Conservation (phyloP, 2,888 invertebrate species). For the Ceriagrion tenellum region DNA sequence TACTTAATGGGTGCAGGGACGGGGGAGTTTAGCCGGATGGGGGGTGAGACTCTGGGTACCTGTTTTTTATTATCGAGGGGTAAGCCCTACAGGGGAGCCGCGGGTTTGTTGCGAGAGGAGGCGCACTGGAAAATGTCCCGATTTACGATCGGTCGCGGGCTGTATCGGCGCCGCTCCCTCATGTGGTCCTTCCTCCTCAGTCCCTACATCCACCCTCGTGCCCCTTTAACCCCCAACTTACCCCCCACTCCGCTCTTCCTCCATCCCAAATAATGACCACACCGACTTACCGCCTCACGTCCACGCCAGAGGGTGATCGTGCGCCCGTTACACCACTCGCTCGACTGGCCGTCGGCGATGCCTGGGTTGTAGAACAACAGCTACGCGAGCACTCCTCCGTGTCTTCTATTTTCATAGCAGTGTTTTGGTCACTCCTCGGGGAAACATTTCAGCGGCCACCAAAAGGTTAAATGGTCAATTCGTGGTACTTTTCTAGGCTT, state of each 20-base stretch:
- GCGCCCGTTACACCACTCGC: background rate
- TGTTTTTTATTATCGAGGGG: background rate
- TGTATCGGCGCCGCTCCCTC: conserved; percentile 11
- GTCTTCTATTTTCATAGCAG: no score
- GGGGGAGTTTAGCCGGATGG: background rate
- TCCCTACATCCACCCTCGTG: background rate
- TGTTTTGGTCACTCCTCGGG: no score
- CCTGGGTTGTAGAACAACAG: background rate
- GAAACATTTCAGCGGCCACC: no score
- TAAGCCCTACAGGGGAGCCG: background rate
- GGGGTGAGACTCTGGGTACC: background rate
- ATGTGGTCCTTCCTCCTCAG: background rate
- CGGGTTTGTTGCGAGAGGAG: background rate
- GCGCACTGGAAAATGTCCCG: conserved; percentile 42
- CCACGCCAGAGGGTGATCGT: background rate
- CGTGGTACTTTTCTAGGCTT: no score
- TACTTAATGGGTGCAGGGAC: background rate
- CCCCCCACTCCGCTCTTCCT: background rate
- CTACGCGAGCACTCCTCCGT: no score
- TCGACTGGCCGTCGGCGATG: background rate
- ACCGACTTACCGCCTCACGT: background rate
- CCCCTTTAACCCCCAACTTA: background rate
- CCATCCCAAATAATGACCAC: background rate
- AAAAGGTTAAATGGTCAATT: no score
- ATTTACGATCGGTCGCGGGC: conserved; percentile 49